phyloP scores from a whole-genome alignment of 2,113 vertebrate genomes.

The Martes martes region DNA sequence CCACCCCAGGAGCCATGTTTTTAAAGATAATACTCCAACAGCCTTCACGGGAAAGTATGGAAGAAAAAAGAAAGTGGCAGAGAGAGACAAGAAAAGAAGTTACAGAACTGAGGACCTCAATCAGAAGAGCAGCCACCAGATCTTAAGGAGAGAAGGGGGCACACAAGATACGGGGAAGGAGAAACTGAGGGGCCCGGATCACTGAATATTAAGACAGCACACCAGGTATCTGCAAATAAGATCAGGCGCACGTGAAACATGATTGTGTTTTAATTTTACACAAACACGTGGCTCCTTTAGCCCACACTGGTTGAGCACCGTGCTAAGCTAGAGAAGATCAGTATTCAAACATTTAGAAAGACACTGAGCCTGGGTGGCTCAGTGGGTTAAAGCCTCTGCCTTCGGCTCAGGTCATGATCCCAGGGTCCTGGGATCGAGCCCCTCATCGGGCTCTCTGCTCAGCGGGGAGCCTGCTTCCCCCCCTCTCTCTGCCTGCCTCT shows the following conservation, averaged over 20 bases:
- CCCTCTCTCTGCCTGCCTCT: too few relatives aligned
- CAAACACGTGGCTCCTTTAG: neutral
- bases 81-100: neutral
- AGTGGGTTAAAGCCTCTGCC: too few relatives aligned
- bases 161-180: fast-evolving
- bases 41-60: neutral
- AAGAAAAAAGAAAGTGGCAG: neutral
- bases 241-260: neutral
- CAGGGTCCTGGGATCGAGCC: too few relatives aligned
- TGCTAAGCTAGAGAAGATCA: neutral
- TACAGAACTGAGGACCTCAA: neutral
- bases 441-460: too few relatives aligned
- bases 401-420: too few relatives aligned
- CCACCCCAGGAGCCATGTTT: neutral
- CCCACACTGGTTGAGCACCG: neutral
- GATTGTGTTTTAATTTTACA: neutral
- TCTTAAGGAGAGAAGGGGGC: neutral
- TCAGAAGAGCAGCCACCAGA: neutral
- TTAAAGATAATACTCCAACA: neutral
- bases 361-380: neutral
- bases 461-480: too few relatives aligned
- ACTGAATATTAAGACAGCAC: neutral
- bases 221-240: neutral
- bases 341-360: neutral
- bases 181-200: neutral